Percentiles rank a stretch among this genome's conserved stretches.
Evolutionary conservation across 2,888 invertebrate species (phyloP).

Genomic region (Cheilosia impressa): DNA sequence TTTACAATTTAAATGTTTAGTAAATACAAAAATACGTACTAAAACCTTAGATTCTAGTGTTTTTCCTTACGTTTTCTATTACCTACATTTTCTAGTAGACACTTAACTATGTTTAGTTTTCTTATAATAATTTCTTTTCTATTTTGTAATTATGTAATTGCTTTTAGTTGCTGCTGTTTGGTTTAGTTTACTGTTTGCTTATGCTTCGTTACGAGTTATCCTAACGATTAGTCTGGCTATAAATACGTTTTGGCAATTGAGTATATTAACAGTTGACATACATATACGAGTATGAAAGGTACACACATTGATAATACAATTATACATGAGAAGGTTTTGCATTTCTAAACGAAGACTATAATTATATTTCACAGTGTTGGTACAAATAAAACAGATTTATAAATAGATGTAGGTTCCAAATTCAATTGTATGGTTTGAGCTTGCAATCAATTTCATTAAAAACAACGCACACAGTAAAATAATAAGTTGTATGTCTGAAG

Average conservation of each 20-base stretch:
- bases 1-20: conserved; percentile 39
- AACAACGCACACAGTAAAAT: too few relatives aligned
- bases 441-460: too few relatives aligned
- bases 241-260: conserved; percentile 62
- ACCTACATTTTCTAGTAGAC: conserved; percentile 30
- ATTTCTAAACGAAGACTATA: too few relatives aligned
- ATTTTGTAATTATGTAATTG: conserved; percentile 53
- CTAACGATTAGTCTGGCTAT: conserved; percentile 35
- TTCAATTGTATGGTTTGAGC: too few relatives aligned
- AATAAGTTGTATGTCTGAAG: too few relatives aligned
- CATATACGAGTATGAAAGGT: conserved; percentile 46
- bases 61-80: conserved; percentile 34
- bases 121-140: conserved; percentile 4
- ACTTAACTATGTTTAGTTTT: conserved; percentile 3
- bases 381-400: too few relatives aligned
- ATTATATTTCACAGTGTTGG: too few relatives aligned
- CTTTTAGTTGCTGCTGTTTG: conserved; percentile 64
- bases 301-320: conserved; percentile 1
- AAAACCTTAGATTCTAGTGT: conserved; percentile 63
- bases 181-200: conserved; percentile 18
- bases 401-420: too few relatives aligned
- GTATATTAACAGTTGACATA: conserved; percentile 23
- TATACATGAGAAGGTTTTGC: too few relatives aligned
- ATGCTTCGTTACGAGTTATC: conserved; percentile 10
- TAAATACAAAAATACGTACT: conserved; percentile 74